phyloP scores from a whole-genome alignment of 2,888 invertebrate species.

The Quadroppia sp. region DNA sequence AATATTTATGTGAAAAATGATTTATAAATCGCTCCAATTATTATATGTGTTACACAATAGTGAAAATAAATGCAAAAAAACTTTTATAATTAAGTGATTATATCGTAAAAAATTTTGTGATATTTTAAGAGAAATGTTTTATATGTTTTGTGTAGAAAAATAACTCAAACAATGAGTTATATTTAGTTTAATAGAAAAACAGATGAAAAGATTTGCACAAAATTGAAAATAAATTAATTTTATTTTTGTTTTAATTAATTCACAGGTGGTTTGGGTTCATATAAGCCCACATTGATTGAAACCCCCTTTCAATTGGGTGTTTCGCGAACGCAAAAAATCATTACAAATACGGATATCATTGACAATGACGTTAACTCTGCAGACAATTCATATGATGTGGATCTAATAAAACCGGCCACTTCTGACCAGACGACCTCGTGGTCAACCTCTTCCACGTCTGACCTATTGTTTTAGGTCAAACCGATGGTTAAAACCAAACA shows the following conservation, averaged over 20 bases:
- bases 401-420: constrained; percentile 45
- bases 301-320: constrained; percentile 37
- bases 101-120: too few relatives aligned
- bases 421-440: constrained; percentile 45
- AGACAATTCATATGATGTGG: constrained; percentile 3
- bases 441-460: constrained; percentile 44
- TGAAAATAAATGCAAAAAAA: too few relatives aligned
- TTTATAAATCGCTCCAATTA: neutral
- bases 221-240: neutral
- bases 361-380: neutral
- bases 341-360: neutral
- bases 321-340: neutral
- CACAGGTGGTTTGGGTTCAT: constrained; percentile 37
- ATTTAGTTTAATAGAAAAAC: neutral
- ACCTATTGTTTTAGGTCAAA: constrained; percentile 43
- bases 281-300: constrained; percentile 36
- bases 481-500: neutral
- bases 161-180: neutral
- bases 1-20: neutral
- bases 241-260: neutral
- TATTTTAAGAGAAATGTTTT: too few relatives aligned
- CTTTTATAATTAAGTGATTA: too few relatives aligned
- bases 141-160: too few relatives aligned
- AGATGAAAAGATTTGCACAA: neutral
- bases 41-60: neutral